Percentiles rank a stretch among this genome's conserved stretches.
These are phyloP conservation scores for Melanophora roralis DNA, from an alignment of 2,888 invertebrate species.

Conservation along the genomic window DNA sequence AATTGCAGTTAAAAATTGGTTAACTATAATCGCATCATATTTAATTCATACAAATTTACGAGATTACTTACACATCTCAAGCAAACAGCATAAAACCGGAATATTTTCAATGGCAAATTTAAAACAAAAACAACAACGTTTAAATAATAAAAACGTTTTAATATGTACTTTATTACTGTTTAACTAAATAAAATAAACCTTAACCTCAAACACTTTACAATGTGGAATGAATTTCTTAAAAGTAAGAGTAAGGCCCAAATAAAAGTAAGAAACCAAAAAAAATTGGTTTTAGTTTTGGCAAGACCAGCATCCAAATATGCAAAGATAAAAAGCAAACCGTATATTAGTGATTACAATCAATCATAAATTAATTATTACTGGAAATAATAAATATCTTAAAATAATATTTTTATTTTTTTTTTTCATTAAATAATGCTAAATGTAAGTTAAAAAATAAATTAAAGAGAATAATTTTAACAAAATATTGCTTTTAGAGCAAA, in stretches of 20 bases:
- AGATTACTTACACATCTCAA: constrained; percentile 41
- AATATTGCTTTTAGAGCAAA: too few relatives aligned
- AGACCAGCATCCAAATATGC: constrained; percentile 35
- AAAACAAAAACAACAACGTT: neutral
- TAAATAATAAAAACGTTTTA: constrained; percentile 38
- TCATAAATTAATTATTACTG: too few relatives aligned
- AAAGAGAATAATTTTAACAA: constrained; percentile 43
- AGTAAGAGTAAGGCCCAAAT: constrained; percentile 24
- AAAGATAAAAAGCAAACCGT: constrained; percentile 1
- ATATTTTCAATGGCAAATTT: constrained; percentile 71
- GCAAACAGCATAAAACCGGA: constrained; percentile 68
- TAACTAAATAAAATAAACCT: constrained; percentile 47
- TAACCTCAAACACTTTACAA: constrained; percentile 20
- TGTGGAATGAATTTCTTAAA: neutral
- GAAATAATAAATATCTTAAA: too few relatives aligned
- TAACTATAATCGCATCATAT: constrained; percentile 30
- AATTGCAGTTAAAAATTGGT: neutral
- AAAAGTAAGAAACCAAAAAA: constrained; percentile 23
- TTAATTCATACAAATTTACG: constrained; percentile 58
- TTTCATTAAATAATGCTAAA: too few relatives aligned
- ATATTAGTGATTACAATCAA: too few relatives aligned
- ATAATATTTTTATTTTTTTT: too few relatives aligned
- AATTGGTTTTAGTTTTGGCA: constrained; percentile 43
- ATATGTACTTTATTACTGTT: constrained; percentile 47
- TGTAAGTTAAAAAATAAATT: constrained; percentile 66